A percentile compares a stretch with the other conserved stretches of the same genome.
Conservation (phyloP, 2,797 vertebrate genomes). For the Sebastes variabilis region DNA sequence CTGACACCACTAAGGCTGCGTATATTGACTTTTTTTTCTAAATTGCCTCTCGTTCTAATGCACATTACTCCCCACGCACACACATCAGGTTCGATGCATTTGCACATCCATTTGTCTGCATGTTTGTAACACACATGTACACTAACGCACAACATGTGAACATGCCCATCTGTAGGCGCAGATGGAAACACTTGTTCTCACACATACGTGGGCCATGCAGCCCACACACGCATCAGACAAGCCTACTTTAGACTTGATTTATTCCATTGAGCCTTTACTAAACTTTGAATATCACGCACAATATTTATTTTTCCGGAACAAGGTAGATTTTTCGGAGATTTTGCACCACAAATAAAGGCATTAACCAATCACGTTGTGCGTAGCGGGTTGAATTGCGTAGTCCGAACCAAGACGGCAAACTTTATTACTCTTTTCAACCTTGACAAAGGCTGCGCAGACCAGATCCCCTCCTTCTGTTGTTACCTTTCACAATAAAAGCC, state of each 20-base stretch:
- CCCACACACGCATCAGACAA: not conserved
- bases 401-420: no score
- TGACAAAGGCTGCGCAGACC: no score
- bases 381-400: no score
- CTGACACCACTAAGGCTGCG: not conserved
- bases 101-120: not conserved
- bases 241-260: not conserved
- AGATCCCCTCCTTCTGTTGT: no score
- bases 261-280: not conserved
- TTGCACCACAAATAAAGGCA: no score
- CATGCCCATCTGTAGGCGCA: slow-evolving; percentile 43
- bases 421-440: no score
- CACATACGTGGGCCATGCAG: not conserved
- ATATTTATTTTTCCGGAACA: rapidly evolving
- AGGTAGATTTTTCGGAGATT: no score
- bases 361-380: no score
- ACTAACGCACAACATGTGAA: slow-evolving; percentile 1
- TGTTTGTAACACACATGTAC: not conserved
- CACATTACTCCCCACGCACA: not conserved
- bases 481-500: no score
- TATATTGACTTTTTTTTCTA: not conserved
- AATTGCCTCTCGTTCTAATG: not conserved
- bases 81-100: not conserved
- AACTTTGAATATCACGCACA: not conserved
- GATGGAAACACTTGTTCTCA: slow-evolving; percentile 22